These are phyloP conservation scores for Lathamus discolor DNA, from an alignment of 2,113 vertebrate genomes.

Conservation along the genomic window DNA sequence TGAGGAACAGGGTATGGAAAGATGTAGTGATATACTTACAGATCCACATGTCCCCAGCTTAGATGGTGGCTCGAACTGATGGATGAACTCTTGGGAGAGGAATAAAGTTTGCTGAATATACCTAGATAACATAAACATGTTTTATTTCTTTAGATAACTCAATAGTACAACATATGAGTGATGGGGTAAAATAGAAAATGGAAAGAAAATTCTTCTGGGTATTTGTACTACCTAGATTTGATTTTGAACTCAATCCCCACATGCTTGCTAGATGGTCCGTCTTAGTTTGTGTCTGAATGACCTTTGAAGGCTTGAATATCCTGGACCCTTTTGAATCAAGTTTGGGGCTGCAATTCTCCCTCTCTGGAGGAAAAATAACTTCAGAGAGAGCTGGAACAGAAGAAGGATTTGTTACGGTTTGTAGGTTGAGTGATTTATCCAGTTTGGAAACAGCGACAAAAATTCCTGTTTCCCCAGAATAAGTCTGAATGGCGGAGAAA, in stretches of 20 bases:
- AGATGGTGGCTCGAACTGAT: neutral
- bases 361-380: slow-evolving; percentile 32
- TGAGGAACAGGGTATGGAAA: neutral
- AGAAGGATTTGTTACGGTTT: slow-evolving; percentile 46
- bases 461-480: slow-evolving; percentile 21
- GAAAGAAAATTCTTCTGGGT: slow-evolving; percentile 64
- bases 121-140: slow-evolving; percentile 46
- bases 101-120: slow-evolving; percentile 49
- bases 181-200: slow-evolving; percentile 58
- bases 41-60: neutral
- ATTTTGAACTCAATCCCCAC: slow-evolving; percentile 15
- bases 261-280: slow-evolving; percentile 26
- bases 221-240: slow-evolving; percentile 47
- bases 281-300: slow-evolving; percentile 50
- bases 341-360: slow-evolving; percentile 26
- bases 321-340: slow-evolving; percentile 21
- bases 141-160: slow-evolving; percentile 60
- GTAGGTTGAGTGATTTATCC: slow-evolving; percentile 44
- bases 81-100: slow-evolving; percentile 29
- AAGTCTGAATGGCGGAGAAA: slow-evolving; percentile 33
- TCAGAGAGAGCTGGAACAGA: slow-evolving; percentile 38
- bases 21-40: neutral
- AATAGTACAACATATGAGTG: slow-evolving; percentile 49
- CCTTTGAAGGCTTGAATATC: slow-evolving; percentile 39
- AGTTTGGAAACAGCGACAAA: slow-evolving; percentile 51